Evolutionary conservation across 2,888 invertebrate species (phyloP).

Genomic region (Tethea ocularis): DNA sequence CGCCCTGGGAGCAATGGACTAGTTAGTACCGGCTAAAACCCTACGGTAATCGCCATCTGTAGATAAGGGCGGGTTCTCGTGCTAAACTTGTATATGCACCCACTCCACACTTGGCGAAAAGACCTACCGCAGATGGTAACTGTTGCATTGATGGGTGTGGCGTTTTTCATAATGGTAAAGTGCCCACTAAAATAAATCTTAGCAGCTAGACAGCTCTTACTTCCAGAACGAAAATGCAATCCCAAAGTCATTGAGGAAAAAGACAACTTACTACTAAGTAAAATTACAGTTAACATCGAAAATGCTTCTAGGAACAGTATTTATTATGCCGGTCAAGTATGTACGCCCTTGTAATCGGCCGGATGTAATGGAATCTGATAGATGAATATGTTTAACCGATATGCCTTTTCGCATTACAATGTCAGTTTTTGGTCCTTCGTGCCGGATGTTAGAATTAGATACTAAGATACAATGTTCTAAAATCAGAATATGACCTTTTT

Average conservation of each 20-base stretch:
- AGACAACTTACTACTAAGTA: neutral
- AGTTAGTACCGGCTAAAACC: too few relatives aligned
- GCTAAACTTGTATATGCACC: too few relatives aligned
- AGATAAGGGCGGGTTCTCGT: too few relatives aligned
- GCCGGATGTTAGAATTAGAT: neutral
- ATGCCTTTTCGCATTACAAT: neutral
- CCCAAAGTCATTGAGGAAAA: neutral
- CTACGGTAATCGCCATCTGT: too few relatives aligned
- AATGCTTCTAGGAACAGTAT: neutral
- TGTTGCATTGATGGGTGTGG: too few relatives aligned
- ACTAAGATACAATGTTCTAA: neutral
- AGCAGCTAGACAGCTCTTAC: too few relatives aligned
- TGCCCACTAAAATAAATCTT: too few relatives aligned
- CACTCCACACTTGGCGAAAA: too few relatives aligned
- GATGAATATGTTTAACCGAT: conserved; percentile 5
- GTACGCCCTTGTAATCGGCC: conserved; percentile 4
- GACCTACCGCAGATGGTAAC: too few relatives aligned
- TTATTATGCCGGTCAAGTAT: neutral
- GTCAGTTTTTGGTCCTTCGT: conserved; percentile 5
- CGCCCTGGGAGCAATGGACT: too few relatives aligned
- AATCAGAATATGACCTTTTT: neutral
- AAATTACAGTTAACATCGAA: neutral
- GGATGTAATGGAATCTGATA: conserved; percentile 8
- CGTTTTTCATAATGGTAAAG: too few relatives aligned
- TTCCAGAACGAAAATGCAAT: too few relatives aligned